Base-by-base conservation (phyloP, 2,888 invertebrate genomes). In the Cacoxenus indagator region DNA sequence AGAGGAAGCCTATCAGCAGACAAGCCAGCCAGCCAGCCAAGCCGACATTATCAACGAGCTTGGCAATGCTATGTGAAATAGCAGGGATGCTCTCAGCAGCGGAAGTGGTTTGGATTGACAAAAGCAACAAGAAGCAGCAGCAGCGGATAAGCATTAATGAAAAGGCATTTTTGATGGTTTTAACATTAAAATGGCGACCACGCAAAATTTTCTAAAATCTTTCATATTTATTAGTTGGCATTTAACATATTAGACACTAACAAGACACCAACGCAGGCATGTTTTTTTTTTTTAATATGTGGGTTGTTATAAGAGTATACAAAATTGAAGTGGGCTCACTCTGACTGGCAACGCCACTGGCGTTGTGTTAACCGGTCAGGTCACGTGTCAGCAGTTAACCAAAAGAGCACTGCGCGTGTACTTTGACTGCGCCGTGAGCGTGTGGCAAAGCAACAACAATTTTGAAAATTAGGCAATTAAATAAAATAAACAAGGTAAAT, bases 1-100 rank as follows among this genome's bases (percentile, higher is more conserved):
- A 31, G 19, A 51, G 19, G 51, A 51, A 51, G 57, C 29, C 57
- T 57, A 57, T 57, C 57, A 57, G 57, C 57, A n/a, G n/a, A 29
- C 51, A 26, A 29, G 19, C 14, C 27, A n/a, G n/a, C 17, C 57
- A 22, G 19, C 8, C 51, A 51, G 22, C 5, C 51, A 51, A 51
- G 19, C 51, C 19, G n/a, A 19, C 17, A 19, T 27, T 27, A 59
- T 37, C 59, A 29, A 57, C n/a, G 57, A 51, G 51, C 19, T 22
- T 9, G 0, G 2, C 22, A 17, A 51, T 17, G 4, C 19, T 9
- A 51, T 51, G n/a, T 17, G 22, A 22, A 51, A 51, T 19, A 19
- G 51, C 51, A 51, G 17, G 51, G 22, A n/a, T 11, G n/a, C 22
- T 22, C 22, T 51, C 6, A 22, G 22, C 22, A 22, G 51, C 59